Evolutionary conservation across 2,888 invertebrate species (phyloP).

Genomic region (Lasiommata megera): DNA sequence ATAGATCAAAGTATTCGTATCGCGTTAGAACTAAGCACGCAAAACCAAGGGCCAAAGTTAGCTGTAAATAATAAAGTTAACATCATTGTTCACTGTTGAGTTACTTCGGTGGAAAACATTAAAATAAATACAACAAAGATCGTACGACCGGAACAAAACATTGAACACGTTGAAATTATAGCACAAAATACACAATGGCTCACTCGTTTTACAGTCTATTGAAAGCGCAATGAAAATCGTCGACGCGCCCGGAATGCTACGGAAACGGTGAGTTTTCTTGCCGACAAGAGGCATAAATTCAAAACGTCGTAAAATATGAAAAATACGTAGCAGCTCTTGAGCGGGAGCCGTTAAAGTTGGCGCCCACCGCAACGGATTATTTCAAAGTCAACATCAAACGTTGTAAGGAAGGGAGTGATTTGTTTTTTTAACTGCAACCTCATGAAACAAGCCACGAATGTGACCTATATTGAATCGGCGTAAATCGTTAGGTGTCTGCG

Average conservation of each 20-base stretch:
- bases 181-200: constrained; percentile 34
- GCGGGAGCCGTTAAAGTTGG: not conserved
- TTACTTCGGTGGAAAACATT: constrained; percentile 5
- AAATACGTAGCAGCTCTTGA: constrained; percentile 20
- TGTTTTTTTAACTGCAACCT: not conserved
- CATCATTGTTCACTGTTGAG: constrained; percentile 7
- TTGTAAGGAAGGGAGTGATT: constrained; percentile 24
- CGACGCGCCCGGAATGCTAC: constrained; percentile 37
- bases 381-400: constrained; percentile 27
- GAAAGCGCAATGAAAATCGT: constrained; percentile 43
- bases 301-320: constrained; percentile 76
- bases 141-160: constrained; percentile 32
- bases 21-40: no score
- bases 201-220: constrained; percentile 44
- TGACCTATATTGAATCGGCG: no score
- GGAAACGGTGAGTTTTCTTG: constrained; percentile 46
- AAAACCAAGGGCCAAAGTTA: not conserved
- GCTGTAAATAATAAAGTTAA: constrained; percentile 1
- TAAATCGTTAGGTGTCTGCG: no score
- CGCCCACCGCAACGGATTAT: constrained; percentile 14
- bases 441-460: no score
- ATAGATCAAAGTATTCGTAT: no score
- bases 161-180: constrained; percentile 31
- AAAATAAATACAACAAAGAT: constrained; percentile 26
- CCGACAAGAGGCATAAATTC: constrained; percentile 62